Evolutionary conservation across 2,113 vertebrate genomes (phyloP).

Genomic region (Bettongia penicillata): DNA sequence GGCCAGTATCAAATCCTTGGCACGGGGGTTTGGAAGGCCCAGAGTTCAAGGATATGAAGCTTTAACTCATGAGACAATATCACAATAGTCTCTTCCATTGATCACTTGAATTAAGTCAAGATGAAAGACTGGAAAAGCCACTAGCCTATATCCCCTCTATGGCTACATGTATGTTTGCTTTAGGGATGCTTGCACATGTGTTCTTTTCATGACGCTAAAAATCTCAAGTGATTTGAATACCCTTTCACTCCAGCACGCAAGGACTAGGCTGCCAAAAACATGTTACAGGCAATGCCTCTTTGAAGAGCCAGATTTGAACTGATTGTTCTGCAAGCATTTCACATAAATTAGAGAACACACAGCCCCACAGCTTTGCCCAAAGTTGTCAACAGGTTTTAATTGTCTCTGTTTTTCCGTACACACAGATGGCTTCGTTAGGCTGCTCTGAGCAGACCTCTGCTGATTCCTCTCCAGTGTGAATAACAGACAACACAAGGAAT

Average conservation of each 20-base stretch:
- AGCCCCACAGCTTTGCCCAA: constrained; percentile 62
- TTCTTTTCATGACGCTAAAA: constrained; percentile 41
- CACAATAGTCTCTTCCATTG: not conserved
- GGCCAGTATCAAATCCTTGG: not conserved
- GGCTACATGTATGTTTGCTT: constrained; percentile 26
- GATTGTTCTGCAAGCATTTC: constrained; percentile 67
- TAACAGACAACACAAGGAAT: constrained; percentile 54
- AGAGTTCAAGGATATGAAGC: not conserved
- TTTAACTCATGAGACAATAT: not conserved
- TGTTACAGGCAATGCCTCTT: constrained; percentile 68
- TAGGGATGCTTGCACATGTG: not conserved
- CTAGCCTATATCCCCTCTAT: constrained; percentile 16
- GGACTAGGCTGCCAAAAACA: constrained; percentile 60
- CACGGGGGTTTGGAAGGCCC: not conserved
- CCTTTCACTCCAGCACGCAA: constrained; percentile 55
- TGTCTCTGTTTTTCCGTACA: constrained; percentile 72
- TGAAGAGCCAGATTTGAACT: constrained; percentile 72
- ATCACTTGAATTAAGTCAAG: not conserved
- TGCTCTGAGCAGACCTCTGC: constrained; percentile 72
- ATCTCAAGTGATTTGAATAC: constrained; percentile 67
- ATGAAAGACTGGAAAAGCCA: constrained; percentile 23
- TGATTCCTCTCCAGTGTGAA: constrained; percentile 56
- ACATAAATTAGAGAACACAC: constrained; percentile 75
- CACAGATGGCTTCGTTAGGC: constrained; percentile 69
- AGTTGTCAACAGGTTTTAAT: constrained; percentile 78